A percentile compares a stretch with the other conserved stretches of the same genome.
These are phyloP conservation scores for Cephus rjabovi DNA, from an alignment of 2,888 invertebrate genomes.

Conservation along the genomic window DNA sequence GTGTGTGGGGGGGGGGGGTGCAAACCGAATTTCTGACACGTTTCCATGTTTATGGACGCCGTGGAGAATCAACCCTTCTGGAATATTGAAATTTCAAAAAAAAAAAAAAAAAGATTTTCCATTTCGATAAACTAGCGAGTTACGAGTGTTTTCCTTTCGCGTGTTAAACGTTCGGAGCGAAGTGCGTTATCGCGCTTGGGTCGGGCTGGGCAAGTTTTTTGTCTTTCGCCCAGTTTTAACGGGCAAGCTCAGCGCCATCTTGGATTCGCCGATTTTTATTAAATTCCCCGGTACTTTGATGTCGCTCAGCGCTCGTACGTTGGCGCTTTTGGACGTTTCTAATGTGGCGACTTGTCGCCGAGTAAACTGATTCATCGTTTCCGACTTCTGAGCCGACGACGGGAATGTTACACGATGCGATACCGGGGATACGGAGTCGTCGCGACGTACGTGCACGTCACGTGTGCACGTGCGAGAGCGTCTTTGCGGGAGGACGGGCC, in stretches of 20 bases:
- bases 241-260: not conserved
- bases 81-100: not conserved
- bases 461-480: not conserved
- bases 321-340: not conserved
- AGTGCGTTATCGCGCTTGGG: too few relatives aligned
- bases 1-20: too few relatives aligned
- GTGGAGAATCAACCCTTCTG: not conserved
- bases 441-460: too few relatives aligned
- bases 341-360: not conserved
- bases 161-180: not conserved
- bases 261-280: not conserved
- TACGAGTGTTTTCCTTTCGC: not conserved
- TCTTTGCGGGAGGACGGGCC: not conserved
- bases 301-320: not conserved
- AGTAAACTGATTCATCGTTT: not conserved
- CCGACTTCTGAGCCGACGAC: not conserved
- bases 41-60: not conserved
- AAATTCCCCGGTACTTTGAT: not conserved
- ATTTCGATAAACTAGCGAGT: not conserved
- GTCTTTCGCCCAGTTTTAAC: not conserved
- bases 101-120: not conserved
- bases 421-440: too few relatives aligned
- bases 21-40: too few relatives aligned
- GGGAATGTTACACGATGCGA: not conserved
- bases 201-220: not conserved